Evolutionary conservation across 2,113 vertebrate genomes (phyloP), one percentile per base, ranked within the genome.

Genomic region (Pseudois nayaur): DNA sequence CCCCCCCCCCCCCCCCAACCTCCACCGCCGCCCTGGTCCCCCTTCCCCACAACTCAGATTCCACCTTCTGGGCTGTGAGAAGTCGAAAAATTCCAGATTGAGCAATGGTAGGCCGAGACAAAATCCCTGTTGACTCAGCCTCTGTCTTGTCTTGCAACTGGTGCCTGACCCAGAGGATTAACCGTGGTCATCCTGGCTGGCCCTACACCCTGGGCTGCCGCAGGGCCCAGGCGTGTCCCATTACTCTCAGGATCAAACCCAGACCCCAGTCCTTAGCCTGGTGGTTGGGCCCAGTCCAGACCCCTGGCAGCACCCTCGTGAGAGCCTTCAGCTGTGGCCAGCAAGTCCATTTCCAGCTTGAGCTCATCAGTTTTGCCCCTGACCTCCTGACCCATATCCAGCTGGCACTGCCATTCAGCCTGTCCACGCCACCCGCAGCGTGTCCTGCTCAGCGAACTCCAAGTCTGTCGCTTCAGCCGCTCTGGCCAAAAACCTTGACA

Each of bases 41-140:
- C 33, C 8, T 48, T 54, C 59, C 31, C 87, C 64, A 81, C 83
- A 74, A 5, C 50, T 50, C 6, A 1, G 57, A 57, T 93, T 91
- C 93, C 60, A 85, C 85, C 91, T 93, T 23, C 10, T 10, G 17
- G 55, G 27, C 95, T 91, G 54, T 82, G 88, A 90, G 79, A 95
- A 62, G 62, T 92, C n/a, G 78, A 67, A 94, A 87, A 88, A 94
- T 43, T 84, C 91, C 67, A 19, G 16, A 81, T 95, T 98, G 94
- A 93, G 89, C 96, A 97, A 95, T 40, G 14, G 74, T 91, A 76
- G 82, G 54, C 50, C 10, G 29, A 92, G 43, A 25, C 9, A 3
- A 85, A 83, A 94, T 96, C 94, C 93, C 87, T 97, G 94, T 89
- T 96, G 94, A 94, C 71, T 89, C 81, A 50, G 40, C 4, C 59